Percentiles rank a stretch among this genome's conserved stretches.
Evolutionary conservation across 2,797 vertebrate genomes (phyloP).

Genomic region (Poecilia velifera): DNA sequence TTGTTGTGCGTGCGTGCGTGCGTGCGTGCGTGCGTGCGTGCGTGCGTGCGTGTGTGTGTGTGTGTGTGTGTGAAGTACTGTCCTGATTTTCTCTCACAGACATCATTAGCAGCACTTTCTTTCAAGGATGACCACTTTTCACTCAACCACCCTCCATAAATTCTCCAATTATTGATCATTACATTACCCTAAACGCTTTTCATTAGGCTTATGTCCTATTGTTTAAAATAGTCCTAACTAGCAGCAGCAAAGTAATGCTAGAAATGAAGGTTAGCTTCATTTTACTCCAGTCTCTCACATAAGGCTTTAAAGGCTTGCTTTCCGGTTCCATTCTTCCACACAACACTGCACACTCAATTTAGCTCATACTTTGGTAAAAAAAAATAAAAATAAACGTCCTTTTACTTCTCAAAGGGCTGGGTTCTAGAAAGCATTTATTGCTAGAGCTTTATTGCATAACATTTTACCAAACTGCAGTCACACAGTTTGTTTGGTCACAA

Average conservation of each 20-base stretch:
- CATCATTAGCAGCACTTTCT: constrained; percentile 58
- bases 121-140: constrained; percentile 57
- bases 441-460: neutral
- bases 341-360: constrained; percentile 39
- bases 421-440: no score
- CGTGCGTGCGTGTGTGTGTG: constrained; percentile 16
- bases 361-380: constrained; percentile 21
- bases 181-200: constrained; percentile 58
- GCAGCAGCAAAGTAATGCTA: constrained; percentile 25
- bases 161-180: constrained; percentile 67
- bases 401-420: no score
- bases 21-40: constrained; percentile 34
- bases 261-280: constrained; percentile 40
- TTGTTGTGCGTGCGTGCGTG: constrained; percentile 5
- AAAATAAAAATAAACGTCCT: constrained; percentile 6
- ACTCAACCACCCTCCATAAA: constrained; percentile 71
- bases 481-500: no score
- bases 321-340: constrained; percentile 42
- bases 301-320: constrained; percentile 27
- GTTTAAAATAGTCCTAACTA: constrained; percentile 52
- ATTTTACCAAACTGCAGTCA: neutral
- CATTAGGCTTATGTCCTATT: constrained; percentile 64
- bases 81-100: constrained; percentile 46
- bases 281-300: constrained; percentile 25
- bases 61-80: constrained; percentile 54